phyloP scores from a whole-genome alignment of 2,113 vertebrate genomes.

The Sylvietta virens region DNA sequence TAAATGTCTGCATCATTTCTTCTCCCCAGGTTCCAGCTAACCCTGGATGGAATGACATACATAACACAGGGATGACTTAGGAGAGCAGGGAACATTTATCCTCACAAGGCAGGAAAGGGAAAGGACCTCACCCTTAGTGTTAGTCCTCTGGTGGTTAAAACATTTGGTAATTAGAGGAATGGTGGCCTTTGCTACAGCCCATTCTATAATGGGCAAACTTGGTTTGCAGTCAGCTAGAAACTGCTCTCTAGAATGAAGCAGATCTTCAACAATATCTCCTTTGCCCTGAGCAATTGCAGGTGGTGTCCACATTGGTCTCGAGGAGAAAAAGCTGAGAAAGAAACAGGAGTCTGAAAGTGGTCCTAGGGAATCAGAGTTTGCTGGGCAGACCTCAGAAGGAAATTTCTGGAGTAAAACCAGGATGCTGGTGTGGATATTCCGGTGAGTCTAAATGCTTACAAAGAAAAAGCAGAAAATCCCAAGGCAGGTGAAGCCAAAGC shows the following conservation, averaged over 20 bases:
- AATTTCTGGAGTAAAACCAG: not conserved
- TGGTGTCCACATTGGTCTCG: accelerated
- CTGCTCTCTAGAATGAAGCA: not conserved
- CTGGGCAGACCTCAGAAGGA: not conserved
- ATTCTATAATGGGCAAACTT: not conserved
- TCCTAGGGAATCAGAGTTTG: not conserved
- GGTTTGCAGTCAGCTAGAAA: not conserved
- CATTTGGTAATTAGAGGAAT: not conserved
- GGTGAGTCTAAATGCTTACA: not conserved
- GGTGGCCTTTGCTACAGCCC: not conserved
- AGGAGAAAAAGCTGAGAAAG: not conserved
- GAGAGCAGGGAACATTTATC: not conserved
- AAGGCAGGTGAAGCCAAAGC: not conserved
- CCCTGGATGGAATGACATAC: not conserved
- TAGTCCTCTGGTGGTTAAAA: not conserved
- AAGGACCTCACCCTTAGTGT: not conserved
- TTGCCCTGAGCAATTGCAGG: not conserved
- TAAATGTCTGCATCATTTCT: not conserved
- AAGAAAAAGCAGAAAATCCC: not conserved
- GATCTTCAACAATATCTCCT: not conserved
- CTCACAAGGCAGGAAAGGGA: not conserved
- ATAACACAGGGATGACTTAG: not conserved
- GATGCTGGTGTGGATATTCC: not conserved
- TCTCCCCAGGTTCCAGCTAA: not conserved
- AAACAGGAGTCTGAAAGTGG: not conserved